Evolutionary conservation across 2,888 invertebrate species (phyloP).

Genomic region (Reticulitermes lucifugus): DNA sequence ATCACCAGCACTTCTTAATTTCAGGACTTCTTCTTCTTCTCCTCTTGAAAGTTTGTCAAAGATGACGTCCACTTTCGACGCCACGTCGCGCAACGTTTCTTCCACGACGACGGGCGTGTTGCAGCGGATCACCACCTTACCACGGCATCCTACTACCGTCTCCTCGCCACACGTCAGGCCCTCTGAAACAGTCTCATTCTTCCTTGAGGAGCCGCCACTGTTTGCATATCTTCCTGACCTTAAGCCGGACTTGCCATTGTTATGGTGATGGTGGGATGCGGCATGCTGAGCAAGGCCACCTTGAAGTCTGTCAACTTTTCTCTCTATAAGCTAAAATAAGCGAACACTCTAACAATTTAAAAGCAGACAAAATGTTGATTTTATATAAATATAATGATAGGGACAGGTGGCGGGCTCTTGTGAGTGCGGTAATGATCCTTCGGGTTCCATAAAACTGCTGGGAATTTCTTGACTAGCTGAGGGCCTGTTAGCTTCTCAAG

Average conservation of each 20-base stretch:
- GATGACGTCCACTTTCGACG: constrained; percentile 63
- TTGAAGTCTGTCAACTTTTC: constrained; percentile 45
- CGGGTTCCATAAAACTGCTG: no score
- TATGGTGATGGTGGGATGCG: constrained; percentile 11
- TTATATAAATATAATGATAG: no score
- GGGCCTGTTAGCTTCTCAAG: no score
- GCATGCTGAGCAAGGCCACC: constrained; percentile 35
- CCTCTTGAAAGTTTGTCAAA: constrained; percentile 59
- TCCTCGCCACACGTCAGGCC: constrained; percentile 41
- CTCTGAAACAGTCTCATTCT: background rate
- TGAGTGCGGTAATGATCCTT: no score
- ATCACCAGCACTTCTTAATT: background rate
- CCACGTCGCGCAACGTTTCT: constrained; percentile 61
- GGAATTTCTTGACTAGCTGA: no score
- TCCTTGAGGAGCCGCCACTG: background rate
- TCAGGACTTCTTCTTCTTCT: constrained; percentile 46
- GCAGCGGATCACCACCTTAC: constrained; percentile 59
- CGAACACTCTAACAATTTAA: no score
- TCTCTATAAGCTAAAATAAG: constrained; percentile 37
- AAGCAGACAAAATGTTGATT: no score
- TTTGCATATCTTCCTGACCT: constrained; percentile 17
- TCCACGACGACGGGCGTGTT: constrained; percentile 60
- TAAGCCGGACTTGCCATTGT: background rate
- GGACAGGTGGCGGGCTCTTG: no score
- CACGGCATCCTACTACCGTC: constrained; percentile 20